These are phyloP conservation scores for Prinia subflava DNA, from an alignment of 2,113 vertebrate species.

Conservation along the genomic window DNA sequence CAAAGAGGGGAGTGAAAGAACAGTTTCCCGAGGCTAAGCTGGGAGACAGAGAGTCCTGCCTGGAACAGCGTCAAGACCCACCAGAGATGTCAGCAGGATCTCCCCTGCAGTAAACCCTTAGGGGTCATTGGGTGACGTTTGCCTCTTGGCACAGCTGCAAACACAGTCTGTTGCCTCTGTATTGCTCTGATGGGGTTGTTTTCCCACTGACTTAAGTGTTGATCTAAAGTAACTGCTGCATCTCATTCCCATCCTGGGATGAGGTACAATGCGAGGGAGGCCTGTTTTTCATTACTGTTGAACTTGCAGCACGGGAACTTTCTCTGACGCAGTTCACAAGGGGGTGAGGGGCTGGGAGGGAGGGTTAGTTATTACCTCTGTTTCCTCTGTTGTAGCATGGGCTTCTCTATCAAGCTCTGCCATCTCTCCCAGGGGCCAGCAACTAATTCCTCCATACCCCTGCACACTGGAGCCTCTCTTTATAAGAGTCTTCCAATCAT, in stretches of 20 bases:
- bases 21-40: background rate
- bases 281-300: constrained; percentile 73
- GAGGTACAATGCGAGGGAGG: constrained; percentile 22
- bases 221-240: constrained; percentile 53
- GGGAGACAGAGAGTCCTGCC: background rate
- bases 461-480: background rate
- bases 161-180: constrained; percentile 34
- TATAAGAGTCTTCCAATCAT: constrained; percentile 55
- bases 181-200: constrained; percentile 59
- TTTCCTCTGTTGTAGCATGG: constrained; percentile 12
- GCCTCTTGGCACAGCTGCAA: constrained; percentile 64
- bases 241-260: constrained; percentile 59
- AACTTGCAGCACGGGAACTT: constrained; percentile 49
- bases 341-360: constrained; percentile 23
- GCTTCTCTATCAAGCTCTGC: constrained; percentile 1
- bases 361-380: constrained; percentile 50
- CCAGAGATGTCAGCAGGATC: constrained; percentile 26
- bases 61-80: background rate
- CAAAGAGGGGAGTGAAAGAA: background rate
- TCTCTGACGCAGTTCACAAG: constrained; percentile 51
- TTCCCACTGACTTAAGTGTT: constrained; percentile 64
- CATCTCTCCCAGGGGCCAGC: background rate
- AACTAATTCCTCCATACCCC: constrained; percentile 36
- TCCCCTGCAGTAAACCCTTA: constrained; percentile 42
- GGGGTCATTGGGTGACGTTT: constrained; percentile 63